These are phyloP conservation scores for Microcebus tavaratra DNA, from an alignment of 2,113 vertebrate genomes.

Conservation along the genomic window DNA sequence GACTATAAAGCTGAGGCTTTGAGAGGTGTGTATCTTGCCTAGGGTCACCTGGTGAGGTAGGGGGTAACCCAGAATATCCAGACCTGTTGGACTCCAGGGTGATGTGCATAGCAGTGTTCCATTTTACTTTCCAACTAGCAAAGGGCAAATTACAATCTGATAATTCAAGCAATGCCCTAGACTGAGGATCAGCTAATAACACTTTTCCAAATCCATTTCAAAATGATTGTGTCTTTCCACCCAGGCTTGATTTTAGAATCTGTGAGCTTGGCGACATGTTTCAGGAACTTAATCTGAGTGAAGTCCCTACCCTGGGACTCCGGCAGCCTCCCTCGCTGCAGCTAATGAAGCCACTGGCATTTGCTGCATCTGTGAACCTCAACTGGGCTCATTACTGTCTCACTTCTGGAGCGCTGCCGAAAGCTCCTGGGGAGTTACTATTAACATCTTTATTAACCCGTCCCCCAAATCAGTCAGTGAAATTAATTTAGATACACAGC, in stretches of 20 bases:
- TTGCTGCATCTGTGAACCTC: background rate
- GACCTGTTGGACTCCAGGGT: background rate
- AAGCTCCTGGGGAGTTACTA: conserved; percentile 67
- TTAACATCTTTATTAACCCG: conserved; percentile 74
- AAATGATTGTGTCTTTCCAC: background rate
- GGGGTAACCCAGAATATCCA: background rate
- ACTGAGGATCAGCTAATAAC: background rate
- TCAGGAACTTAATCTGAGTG: background rate
- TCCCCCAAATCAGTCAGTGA: conserved; percentile 61
- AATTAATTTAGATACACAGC: conserved; percentile 72
- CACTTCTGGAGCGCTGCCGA: conserved; percentile 14
- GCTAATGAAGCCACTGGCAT: conserved; percentile 34
- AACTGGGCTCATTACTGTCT: conserved; percentile 23
- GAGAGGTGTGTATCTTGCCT: background rate
- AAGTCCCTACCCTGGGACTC: background rate
- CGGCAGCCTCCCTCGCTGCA: background rate
- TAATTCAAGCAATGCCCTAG: background rate
- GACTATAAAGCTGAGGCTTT: background rate
- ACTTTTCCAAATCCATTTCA: background rate
- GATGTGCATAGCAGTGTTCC: background rate
- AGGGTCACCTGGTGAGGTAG: background rate
- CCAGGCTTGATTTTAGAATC: conserved; percentile 17
- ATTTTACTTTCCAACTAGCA: background rate
- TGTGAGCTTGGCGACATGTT: conserved; percentile 12
- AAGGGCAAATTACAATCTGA: background rate